Conservation (phyloP, 2,888 invertebrate species). For the Muschampia plurimacula region DNA sequence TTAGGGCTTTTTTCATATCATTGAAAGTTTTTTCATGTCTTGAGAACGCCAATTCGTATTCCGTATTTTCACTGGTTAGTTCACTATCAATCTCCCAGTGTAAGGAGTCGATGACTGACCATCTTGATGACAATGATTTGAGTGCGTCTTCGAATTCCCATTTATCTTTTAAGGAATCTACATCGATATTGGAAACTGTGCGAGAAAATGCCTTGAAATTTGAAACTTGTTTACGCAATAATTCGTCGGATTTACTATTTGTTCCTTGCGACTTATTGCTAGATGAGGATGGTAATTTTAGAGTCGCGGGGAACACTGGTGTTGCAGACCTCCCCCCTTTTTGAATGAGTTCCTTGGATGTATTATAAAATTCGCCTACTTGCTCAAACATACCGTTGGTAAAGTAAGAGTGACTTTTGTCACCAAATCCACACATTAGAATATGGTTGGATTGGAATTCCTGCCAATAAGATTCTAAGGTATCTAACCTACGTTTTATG, state of each 20-base stretch:
- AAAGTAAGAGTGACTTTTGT: constrained; percentile 18
- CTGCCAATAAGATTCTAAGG: constrained; percentile 13
- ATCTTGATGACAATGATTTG: constrained; percentile 35
- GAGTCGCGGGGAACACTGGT: constrained; percentile 7
- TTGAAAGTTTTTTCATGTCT: constrained; percentile 41
- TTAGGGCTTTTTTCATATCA: constrained; percentile 43
- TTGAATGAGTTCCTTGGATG: constrained; percentile 13
- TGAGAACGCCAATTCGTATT: constrained; percentile 42
- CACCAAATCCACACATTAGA: constrained; percentile 8
- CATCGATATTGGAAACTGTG: constrained; percentile 37
- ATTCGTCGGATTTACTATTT: constrained; percentile 9
- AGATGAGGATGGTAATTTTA: background rate
- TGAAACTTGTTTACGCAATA: constrained; percentile 21
- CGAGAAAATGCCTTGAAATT: constrained; percentile 32
- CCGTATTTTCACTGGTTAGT: constrained; percentile 37
- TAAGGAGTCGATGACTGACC: constrained; percentile 40
- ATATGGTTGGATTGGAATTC: constrained; percentile 22
- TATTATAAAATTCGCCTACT: constrained; percentile 1
- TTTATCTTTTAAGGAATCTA: constrained; percentile 36
- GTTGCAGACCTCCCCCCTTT: background rate
- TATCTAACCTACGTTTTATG: constrained; percentile 7
- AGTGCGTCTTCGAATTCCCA: constrained; percentile 45
- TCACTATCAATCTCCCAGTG: constrained; percentile 46
- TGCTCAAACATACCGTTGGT: constrained; percentile 3
- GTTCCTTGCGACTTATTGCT: constrained; percentile 14